Conservation (phyloP, 64 coral and sea anemone species). For the Acropora tenuis region DNA sequence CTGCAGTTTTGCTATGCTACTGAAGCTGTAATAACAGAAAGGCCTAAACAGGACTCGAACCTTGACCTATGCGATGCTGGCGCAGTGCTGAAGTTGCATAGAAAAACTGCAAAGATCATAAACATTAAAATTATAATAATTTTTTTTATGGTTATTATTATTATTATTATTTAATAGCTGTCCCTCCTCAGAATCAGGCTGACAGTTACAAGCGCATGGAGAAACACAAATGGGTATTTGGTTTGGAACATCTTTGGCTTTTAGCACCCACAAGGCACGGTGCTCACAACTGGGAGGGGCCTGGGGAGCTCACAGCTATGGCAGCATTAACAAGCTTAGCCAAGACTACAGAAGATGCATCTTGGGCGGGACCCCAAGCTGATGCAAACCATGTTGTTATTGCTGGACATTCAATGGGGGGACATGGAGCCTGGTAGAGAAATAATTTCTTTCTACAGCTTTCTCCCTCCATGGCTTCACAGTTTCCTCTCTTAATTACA, state of each 20-base stretch:
- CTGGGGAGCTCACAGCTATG: conserved; percentile 94
- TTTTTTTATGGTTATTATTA: too few relatives aligned
- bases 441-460: not conserved
- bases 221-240: conserved; percentile 89
- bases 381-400: conserved; percentile 72
- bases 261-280: conserved; percentile 96
- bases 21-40: too few relatives aligned
- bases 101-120: too few relatives aligned
- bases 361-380: conserved; percentile 74
- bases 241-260: conserved; percentile 88
- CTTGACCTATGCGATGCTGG: too few relatives aligned
- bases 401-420: conserved; percentile 99
- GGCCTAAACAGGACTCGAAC: too few relatives aligned
- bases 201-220: conserved; percentile 98
- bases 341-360: conserved; percentile 65
- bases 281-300: conserved; percentile 99
- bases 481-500: too few relatives aligned
- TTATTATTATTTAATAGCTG: conserved; percentile 48
- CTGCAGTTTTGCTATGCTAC: too few relatives aligned
- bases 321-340: conserved; percentile 72
- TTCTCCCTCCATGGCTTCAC: too few relatives aligned
- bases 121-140: too few relatives aligned
- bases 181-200: conserved; percentile 94
- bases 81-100: too few relatives aligned
- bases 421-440: conserved; percentile 93